phyloP scores from a whole-genome alignment of 2,888 invertebrate species.

The Bibio marci region DNA sequence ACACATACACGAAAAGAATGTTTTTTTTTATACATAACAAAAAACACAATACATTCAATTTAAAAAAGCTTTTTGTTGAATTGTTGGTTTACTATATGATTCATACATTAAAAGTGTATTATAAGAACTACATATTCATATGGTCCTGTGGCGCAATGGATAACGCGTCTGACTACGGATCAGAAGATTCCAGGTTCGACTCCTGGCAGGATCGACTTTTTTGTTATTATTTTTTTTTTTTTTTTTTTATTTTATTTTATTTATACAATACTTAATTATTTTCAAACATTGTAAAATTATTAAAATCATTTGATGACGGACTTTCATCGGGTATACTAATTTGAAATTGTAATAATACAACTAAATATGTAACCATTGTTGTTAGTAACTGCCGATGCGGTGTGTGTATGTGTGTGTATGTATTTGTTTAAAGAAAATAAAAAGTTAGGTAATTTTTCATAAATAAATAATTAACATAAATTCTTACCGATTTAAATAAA shows the following conservation, averaged over 20 bases:
- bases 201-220: slow-evolving; percentile 4
- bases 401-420: background rate
- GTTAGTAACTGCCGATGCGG: slow-evolving; percentile 39
- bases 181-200: slow-evolving; percentile 6
- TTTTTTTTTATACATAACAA: too few relatives aligned
- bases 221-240: too few relatives aligned
- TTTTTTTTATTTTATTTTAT: background rate
- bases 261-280: too few relatives aligned
- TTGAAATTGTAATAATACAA: slow-evolving; percentile 56
- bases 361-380: slow-evolving; percentile 60
- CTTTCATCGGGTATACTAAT: slow-evolving; percentile 51
- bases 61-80: too few relatives aligned
- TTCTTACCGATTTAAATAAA: slow-evolving; percentile 50
- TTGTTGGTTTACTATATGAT: too few relatives aligned
- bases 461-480: slow-evolving; percentile 4
- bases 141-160: slow-evolving; percentile 5
- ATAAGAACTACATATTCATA: too few relatives aligned
- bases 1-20: too few relatives aligned
- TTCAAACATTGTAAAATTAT: too few relatives aligned
- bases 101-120: too few relatives aligned
- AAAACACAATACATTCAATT: too few relatives aligned
- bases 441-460: too few relatives aligned
- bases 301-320: too few relatives aligned
- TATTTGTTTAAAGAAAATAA: slow-evolving; percentile 7
- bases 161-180: slow-evolving; percentile 6